A percentile compares a stretch with the other conserved stretches of the same genome.
Evolutionary conservation across 2,888 invertebrate genomes (phyloP).

Genomic region (Erebia aethiops): DNA sequence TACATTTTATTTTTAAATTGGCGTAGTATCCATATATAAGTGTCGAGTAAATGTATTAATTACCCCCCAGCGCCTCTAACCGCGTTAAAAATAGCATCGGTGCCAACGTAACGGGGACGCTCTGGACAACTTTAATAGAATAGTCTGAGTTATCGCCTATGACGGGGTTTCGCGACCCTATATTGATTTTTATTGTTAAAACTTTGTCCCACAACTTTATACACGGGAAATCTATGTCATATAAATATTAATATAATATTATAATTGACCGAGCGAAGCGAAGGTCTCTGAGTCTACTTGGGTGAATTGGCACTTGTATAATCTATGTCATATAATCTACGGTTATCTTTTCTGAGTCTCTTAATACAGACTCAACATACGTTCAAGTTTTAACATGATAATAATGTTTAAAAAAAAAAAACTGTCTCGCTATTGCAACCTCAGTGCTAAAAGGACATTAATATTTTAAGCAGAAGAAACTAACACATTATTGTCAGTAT

Average conservation of each 20-base stretch:
- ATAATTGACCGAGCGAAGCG: too few species aligned
- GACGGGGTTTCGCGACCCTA: constrained; percentile 16
- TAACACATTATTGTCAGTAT: too few species aligned
- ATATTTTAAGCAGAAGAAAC: too few species aligned
- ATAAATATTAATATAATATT: too few species aligned
- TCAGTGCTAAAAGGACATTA: too few species aligned
- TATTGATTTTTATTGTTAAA: constrained; percentile 22
- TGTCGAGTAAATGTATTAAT: constrained; percentile 42
- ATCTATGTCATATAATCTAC: background rate
- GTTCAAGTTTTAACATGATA: background rate
- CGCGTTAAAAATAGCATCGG: constrained; percentile 42
- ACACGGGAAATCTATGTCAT: background rate
- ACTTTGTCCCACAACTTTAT: constrained; percentile 1
- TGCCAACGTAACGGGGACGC: constrained; percentile 42
- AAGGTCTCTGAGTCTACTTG: too few species aligned
- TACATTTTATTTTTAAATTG: constrained; percentile 26
- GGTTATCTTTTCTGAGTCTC: background rate
- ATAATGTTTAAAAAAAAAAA: too few species aligned
- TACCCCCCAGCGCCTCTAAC: constrained; percentile 39
- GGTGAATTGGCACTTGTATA: too few species aligned
- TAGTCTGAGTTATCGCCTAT: constrained; percentile 40
- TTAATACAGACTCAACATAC: background rate
- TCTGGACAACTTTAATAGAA: constrained; percentile 41
- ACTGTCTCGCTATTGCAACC: too few species aligned
- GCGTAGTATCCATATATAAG: constrained; percentile 32